A percentile compares a stretch with the other conserved stretches of the same genome.
Conservation (phyloP, 2,888 invertebrate species). For the Arctia plantaginis region DNA sequence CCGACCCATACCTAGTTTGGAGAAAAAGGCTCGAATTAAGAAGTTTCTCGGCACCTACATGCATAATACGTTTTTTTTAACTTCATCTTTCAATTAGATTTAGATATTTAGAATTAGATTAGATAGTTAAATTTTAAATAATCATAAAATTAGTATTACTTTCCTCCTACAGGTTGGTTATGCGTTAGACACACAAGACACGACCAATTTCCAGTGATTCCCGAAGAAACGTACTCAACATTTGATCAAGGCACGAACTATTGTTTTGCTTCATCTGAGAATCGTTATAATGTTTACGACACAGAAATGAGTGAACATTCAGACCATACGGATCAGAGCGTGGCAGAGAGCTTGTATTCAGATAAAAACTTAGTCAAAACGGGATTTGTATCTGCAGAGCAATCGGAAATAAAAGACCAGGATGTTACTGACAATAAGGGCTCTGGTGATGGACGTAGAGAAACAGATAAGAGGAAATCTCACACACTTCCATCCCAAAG, state of each 20-base stretch:
- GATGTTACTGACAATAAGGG: constrained; percentile 72
- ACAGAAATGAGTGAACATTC: constrained; percentile 80
- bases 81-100: too few species aligned
- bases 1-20: too few species aligned
- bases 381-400: constrained; percentile 57
- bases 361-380: constrained; percentile 65
- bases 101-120: too few species aligned
- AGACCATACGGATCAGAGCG: constrained; percentile 81
- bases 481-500: constrained; percentile 87
- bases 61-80: too few species aligned
- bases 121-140: not conserved
- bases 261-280: constrained; percentile 72
- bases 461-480: constrained; percentile 77
- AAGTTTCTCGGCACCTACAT: too few species aligned
- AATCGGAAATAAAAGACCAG: constrained; percentile 59
- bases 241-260: constrained; percentile 69
- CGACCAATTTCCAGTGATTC: constrained; percentile 91
- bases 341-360: constrained; percentile 76
- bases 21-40: too few species aligned
- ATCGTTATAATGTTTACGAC: constrained; percentile 70
- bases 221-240: constrained; percentile 87
- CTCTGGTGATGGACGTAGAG: constrained; percentile 57
- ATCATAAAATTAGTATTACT: not conserved
- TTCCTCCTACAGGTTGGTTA: constrained; percentile 87
- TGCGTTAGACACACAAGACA: constrained; percentile 92